These are phyloP conservation scores for Strix uralensis DNA, from an alignment of 2,113 vertebrate species.

Conservation along the genomic window DNA sequence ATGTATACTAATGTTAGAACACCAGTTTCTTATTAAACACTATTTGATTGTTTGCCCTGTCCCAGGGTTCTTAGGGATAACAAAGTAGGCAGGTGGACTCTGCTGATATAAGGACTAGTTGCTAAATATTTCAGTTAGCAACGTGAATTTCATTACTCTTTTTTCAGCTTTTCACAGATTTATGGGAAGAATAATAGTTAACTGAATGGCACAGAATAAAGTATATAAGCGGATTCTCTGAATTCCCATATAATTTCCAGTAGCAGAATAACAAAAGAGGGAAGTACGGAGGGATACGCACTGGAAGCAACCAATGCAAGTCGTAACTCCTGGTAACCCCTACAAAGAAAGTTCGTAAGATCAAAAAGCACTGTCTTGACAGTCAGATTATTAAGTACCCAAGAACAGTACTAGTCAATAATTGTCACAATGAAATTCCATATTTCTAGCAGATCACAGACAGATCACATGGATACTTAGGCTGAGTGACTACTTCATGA, in stretches of 20 bases:
- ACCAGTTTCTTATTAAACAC: background rate
- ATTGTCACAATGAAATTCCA: background rate
- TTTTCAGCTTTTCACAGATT: background rate
- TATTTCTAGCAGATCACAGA: background rate
- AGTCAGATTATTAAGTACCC: background rate
- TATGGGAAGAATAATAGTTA: background rate
- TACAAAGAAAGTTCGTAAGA: background rate
- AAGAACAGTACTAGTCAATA: background rate
- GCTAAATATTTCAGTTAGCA: background rate
- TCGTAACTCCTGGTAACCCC: background rate
- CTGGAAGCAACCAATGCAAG: background rate
- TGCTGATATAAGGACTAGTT: background rate
- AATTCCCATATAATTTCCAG: background rate
- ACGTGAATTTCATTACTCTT: background rate
- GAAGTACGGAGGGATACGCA: background rate
- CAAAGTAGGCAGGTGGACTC: background rate
- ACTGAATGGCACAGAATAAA: background rate
- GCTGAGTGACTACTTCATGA: background rate
- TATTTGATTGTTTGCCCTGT: background rate
- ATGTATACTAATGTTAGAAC: background rate
- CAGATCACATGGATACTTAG: background rate
- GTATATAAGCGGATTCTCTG: background rate
- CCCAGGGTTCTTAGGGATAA: background rate
- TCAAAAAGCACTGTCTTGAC: background rate
- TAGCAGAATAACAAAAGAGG: background rate